phyloP scores from a whole-genome alignment of 1,140 invertebrate genomes.

The Procambarus virginalis region DNA sequence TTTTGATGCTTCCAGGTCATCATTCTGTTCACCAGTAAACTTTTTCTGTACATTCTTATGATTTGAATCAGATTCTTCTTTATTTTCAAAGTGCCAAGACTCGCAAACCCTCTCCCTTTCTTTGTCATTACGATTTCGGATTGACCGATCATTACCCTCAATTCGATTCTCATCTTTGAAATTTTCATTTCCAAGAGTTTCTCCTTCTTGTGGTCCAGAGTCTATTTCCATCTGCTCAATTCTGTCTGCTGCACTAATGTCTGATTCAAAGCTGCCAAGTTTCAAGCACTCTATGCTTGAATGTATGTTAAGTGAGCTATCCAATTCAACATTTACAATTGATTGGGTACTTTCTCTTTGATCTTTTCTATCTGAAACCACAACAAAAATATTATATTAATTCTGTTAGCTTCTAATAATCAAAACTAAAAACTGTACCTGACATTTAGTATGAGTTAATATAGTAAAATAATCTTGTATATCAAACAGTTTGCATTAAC shows the following conservation, averaged over 20 bases:
- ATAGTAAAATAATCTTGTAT: too few relatives aligned
- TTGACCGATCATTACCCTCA: neutral
- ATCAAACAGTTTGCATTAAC: too few relatives aligned
- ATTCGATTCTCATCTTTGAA: neutral
- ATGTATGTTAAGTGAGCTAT: slow-evolving; percentile 2
- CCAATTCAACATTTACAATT: neutral
- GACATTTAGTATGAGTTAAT: too few relatives aligned
- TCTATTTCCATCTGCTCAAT: neutral
- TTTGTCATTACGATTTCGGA: neutral
- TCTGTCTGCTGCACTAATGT: neutral
- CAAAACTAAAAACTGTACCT: too few relatives aligned
- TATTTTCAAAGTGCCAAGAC: neutral
- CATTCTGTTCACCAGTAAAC: neutral
- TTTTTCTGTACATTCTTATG: neutral
- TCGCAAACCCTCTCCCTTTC: neutral
- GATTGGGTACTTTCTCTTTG: too few relatives aligned
- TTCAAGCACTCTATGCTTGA: slow-evolving; percentile 24
- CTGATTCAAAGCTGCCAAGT: neutral
- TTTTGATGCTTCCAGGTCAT: neutral
- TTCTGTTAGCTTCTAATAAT: too few relatives aligned
- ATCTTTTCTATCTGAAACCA: neutral
- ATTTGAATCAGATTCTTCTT: neutral
- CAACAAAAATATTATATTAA: neutral
- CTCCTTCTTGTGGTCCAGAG: neutral
- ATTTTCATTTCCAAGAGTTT: neutral